Conservation (phyloP, 2,113 vertebrate genomes). For the Chroicocephalus ridibundus region DNA sequence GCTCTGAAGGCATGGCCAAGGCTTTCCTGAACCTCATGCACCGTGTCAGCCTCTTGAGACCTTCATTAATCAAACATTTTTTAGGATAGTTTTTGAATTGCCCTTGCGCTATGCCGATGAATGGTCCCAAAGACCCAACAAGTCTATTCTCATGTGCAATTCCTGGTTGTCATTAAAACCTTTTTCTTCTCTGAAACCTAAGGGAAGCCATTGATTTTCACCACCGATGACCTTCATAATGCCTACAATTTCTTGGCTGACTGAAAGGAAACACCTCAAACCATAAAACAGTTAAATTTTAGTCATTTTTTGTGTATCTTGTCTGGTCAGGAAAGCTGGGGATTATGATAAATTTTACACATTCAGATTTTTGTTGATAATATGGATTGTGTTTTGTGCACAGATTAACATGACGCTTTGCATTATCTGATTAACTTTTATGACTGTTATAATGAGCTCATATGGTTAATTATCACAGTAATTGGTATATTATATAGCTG, state of each 20-base stretch:
- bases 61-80: not conserved
- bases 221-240: not conserved
- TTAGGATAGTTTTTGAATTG: not conserved
- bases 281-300: not conserved
- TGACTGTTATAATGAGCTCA: not conserved
- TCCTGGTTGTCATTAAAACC: not conserved
- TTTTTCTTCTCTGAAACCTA: not conserved
- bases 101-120: not conserved
- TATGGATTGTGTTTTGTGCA: not conserved
- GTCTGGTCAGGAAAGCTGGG: not conserved
- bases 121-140: not conserved
- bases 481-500: not conserved
- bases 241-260: not conserved
- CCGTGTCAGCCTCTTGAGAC: not conserved
- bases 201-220: not conserved
- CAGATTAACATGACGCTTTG: not conserved
- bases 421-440: not conserved
- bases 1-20: not conserved
- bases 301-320: not conserved
- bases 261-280: not conserved
- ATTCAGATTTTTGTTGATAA: not conserved
- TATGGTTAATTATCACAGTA: not conserved
- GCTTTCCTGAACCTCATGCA: not conserved
- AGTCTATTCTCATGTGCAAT: not conserved
- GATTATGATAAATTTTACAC: not conserved